Evolutionary conservation across 2,113 vertebrate genomes (phyloP).

Genomic region (Penelope pileata): DNA sequence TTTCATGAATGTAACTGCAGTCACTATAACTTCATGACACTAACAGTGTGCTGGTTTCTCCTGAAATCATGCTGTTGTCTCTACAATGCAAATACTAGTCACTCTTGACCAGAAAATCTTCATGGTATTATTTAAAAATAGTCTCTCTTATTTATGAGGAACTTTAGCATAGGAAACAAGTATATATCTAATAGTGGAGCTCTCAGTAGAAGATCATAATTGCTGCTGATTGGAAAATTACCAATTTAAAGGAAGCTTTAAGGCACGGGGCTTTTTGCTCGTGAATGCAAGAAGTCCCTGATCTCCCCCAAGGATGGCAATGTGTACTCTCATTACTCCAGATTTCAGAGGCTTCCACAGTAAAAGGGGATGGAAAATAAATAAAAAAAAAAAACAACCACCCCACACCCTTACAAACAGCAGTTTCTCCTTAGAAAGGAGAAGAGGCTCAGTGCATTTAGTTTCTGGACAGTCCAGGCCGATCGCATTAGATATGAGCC

Average conservation of each 20-base stretch:
- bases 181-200: background rate
- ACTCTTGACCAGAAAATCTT: background rate
- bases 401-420: background rate
- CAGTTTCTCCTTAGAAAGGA: background rate
- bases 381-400: accelerated
- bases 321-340: background rate
- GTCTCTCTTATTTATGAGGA: background rate
- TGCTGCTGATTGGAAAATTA: background rate
- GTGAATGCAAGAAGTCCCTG: background rate
- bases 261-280: background rate
- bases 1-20: background rate
- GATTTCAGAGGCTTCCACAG: background rate
- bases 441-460: background rate
- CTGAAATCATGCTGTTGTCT: background rate
- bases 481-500: background rate
- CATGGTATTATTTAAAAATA: background rate
- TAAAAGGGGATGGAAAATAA: background rate
- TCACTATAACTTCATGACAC: background rate
- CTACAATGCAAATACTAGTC: background rate
- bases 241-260: background rate
- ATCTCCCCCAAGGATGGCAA: background rate
- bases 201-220: background rate
- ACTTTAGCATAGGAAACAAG: background rate
- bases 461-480: background rate
- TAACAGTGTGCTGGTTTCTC: background rate